phyloP scores from a whole-genome alignment of 2,797 vertebrate genomes.

The Botia kubotai region DNA sequence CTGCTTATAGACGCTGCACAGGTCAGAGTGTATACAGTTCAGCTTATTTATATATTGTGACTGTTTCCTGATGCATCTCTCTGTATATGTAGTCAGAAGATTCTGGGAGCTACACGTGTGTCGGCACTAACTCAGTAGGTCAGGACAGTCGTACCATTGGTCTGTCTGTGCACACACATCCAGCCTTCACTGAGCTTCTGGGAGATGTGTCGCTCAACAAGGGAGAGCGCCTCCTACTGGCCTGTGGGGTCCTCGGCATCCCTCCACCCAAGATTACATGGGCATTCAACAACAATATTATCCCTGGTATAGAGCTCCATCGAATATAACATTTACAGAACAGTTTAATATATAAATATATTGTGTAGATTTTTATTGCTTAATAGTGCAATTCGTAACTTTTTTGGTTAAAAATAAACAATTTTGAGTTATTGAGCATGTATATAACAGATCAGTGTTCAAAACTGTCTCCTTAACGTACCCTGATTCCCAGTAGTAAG shows the following conservation, averaged over 20 bases:
- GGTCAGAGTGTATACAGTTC: slow-evolving; percentile 74
- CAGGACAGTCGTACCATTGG: slow-evolving; percentile 80
- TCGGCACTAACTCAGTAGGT: slow-evolving; percentile 87
- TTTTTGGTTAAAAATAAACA: too few species aligned
- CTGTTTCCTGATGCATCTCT: neutral
- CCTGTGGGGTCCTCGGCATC: slow-evolving; percentile 84
- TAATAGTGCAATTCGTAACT: too few species aligned
- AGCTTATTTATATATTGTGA: neutral
- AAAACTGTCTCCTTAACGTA: too few species aligned
- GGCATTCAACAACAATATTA: slow-evolving; percentile 93
- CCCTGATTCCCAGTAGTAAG: too few species aligned
- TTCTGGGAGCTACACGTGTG: slow-evolving; percentile 88
- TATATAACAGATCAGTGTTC: too few species aligned
- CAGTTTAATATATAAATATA: neutral
- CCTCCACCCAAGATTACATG: slow-evolving; percentile 89
- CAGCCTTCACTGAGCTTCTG: slow-evolving; percentile 87
- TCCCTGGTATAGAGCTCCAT: slow-evolving; percentile 81
- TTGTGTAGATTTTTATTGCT: too few species aligned
- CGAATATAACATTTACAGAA: neutral
- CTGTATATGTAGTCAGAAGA: slow-evolving; percentile 81
- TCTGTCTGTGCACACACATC: slow-evolving; percentile 85
- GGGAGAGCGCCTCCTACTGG: slow-evolving; percentile 86
- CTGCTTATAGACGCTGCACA: slow-evolving; percentile 85
- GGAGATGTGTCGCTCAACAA: slow-evolving; percentile 89
- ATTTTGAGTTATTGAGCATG: too few species aligned